These are phyloP conservation scores for Drosophila mettleri DNA, from an alignment of 2,888 invertebrate species.

Conservation along the genomic window DNA sequence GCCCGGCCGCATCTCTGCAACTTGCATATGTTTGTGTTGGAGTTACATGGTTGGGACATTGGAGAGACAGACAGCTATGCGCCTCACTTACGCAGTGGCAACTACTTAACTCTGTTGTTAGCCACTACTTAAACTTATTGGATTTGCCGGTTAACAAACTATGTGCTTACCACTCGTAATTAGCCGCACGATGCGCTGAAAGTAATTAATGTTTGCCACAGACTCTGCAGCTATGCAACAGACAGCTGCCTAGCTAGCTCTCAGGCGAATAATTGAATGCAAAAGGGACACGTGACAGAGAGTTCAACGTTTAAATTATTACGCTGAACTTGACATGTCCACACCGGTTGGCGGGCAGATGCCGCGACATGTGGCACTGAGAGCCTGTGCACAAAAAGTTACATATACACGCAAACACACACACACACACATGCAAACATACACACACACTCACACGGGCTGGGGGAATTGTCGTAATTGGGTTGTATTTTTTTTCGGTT, in stretches of 20 bases:
- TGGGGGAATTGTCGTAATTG: background rate
- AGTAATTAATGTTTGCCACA: constrained; percentile 44
- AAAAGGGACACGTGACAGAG: constrained; percentile 27
- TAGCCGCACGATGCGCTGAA: constrained; percentile 46
- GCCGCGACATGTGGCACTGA: background rate
- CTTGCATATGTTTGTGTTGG: constrained; percentile 53
- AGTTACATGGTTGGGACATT: background rate
- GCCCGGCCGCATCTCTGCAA: constrained; percentile 27
- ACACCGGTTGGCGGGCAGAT: constrained; percentile 3
- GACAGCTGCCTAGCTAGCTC: constrained; percentile 15
- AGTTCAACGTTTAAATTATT: constrained; percentile 48
- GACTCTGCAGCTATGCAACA: constrained; percentile 33
- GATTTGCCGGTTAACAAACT: constrained; percentile 74
- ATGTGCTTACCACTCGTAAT: constrained; percentile 60
- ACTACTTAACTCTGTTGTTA: constrained; percentile 30
- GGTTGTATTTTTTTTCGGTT: constrained; percentile 20
- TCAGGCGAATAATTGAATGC: constrained; percentile 47
- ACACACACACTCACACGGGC: background rate
- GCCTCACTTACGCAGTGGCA: constrained; percentile 35
- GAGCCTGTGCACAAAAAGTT: constrained; percentile 22
- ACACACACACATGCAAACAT: constrained; percentile 7
- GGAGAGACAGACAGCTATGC: background rate
- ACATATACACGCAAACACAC: constrained; percentile 41
- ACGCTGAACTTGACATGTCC: constrained; percentile 52
- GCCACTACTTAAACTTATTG: constrained; percentile 63